These are phyloP conservation scores for Lithophane ornitopus DNA, from an alignment of 2,888 invertebrate genomes.

Conservation along the genomic window DNA sequence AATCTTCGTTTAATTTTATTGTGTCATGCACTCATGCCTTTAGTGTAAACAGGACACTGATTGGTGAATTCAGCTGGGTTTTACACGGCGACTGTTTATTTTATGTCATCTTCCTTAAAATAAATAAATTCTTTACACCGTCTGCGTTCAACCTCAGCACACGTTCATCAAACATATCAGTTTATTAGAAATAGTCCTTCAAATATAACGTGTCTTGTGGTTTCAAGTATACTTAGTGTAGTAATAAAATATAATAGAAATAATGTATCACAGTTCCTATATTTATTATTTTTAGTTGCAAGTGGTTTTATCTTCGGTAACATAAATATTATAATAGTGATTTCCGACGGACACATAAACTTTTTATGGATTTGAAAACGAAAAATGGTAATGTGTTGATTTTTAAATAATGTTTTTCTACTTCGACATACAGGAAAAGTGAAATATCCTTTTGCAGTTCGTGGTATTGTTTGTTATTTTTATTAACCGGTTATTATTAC, in stretches of 20 bases:
- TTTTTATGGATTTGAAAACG: conserved; percentile 60
- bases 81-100: conserved; percentile 50
- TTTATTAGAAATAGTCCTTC: conserved; percentile 56
- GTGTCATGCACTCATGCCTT: conserved; percentile 2
- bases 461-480: conserved; percentile 31
- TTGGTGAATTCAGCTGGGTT: conserved; percentile 40
- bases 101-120: conserved; percentile 52
- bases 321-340: conserved; percentile 50
- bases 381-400: conserved; percentile 54
- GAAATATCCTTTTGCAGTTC: conserved; percentile 2
- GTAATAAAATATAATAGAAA: conserved; percentile 47
- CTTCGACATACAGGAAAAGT: conserved; percentile 18
- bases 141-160: conserved; percentile 40
- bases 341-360: conserved; percentile 28
- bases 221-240: conserved; percentile 31
- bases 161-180: conserved; percentile 43
- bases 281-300: conserved; percentile 29
- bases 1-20: conserved; percentile 1
- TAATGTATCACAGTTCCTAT: conserved; percentile 19
- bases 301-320: conserved; percentile 27
- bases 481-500: background rate
- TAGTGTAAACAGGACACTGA: conserved; percentile 46
- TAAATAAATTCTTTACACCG: conserved; percentile 40
- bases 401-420: conserved; percentile 3
- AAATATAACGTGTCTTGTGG: conserved; percentile 62